A percentile compares a stretch with the other conserved stretches of the same genome.
phyloP scores from a whole-genome alignment of 1,140 invertebrate genomes.

The Homalodisca vitripennis region DNA sequence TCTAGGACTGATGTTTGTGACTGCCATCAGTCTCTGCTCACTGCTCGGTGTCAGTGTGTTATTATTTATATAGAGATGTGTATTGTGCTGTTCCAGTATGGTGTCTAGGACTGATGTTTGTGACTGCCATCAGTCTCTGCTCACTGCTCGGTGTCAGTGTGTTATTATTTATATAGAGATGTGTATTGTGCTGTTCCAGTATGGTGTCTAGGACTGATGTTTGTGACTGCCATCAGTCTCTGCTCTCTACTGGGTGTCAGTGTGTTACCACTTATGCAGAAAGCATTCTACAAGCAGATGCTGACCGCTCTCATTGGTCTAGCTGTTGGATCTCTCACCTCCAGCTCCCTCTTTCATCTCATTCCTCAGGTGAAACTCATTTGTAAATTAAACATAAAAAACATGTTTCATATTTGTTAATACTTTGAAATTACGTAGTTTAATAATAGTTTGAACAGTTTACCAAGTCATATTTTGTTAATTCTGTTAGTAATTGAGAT shows the following conservation, averaged over 20 bases:
- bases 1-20: neutral
- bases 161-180: too few species aligned
- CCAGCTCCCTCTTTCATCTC: conserved; percentile 60
- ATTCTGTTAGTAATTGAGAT: too few species aligned
- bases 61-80: neutral
- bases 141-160: neutral
- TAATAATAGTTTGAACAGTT: too few species aligned
- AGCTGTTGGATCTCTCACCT: conserved; percentile 62
- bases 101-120: neutral
- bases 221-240: conserved; percentile 62
- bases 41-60: neutral
- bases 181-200: conserved; percentile 53
- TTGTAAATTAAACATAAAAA: too few species aligned
- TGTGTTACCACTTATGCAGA: conserved; percentile 61
- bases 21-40: neutral
- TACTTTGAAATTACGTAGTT: too few species aligned
- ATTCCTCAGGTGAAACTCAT: conserved; percentile 59
- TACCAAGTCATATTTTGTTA: too few species aligned
- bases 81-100: neutral
- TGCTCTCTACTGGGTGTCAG: conserved; percentile 61
- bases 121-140: neutral
- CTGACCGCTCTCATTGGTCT: conserved; percentile 61
- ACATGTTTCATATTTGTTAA: too few species aligned
- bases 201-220: conserved; percentile 61
- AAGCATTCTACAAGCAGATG: conserved; percentile 56